Conservation (phyloP, 2,113 vertebrate species). For the Thryonomys swinderianus region DNA sequence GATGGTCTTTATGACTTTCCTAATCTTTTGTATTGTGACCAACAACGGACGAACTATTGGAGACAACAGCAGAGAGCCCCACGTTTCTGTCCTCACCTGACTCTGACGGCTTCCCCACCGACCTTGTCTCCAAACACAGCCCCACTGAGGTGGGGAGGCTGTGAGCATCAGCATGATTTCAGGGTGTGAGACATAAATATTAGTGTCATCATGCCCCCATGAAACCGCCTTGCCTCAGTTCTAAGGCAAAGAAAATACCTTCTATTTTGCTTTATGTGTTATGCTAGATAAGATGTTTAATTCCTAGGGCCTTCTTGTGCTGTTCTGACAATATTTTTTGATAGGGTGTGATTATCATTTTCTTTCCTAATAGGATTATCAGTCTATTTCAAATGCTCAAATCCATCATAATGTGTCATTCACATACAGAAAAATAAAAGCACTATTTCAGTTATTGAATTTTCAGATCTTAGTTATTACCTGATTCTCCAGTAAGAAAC, state of each 20-base stretch:
- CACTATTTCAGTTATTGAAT: not conserved
- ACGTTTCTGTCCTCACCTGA: not conserved
- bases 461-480: not conserved
- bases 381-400: not conserved
- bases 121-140: not conserved
- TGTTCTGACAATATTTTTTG: not conserved
- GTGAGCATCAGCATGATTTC: not conserved
- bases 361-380: not conserved
- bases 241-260: not conserved
- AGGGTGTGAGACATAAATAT: accelerated
- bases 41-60: not conserved
- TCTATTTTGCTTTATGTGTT: not conserved
- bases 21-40: not conserved
- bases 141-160: not conserved
- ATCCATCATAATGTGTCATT: not conserved
- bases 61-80: not conserved
- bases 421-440: not conserved
- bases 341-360: not conserved
- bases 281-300: not conserved
- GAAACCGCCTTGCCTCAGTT: not conserved
- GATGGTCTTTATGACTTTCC: not conserved
- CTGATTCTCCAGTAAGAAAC: not conserved
- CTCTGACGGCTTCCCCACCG: not conserved
- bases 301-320: not conserved
- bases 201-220: accelerated